These are phyloP conservation scores for Casuarius casuarius DNA, from an alignment of 2,113 vertebrate species.

Conservation along the genomic window DNA sequence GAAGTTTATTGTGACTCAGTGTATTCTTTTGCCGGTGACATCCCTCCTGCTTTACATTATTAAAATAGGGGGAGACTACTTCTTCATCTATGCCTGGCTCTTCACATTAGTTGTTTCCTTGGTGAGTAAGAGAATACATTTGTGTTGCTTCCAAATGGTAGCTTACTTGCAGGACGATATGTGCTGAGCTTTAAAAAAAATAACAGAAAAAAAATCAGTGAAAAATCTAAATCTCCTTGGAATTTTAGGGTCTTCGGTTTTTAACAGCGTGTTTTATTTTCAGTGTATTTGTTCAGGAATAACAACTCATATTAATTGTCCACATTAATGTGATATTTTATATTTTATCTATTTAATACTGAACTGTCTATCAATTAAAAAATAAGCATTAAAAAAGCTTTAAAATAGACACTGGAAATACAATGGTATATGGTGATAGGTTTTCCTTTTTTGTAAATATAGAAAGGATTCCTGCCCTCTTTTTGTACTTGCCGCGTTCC, in stretches of 20 bases:
- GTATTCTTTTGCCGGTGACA: conserved; percentile 95
- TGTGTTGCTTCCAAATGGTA: not conserved
- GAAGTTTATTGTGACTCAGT: conserved; percentile 97
- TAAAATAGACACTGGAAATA: not conserved
- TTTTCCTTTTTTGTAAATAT: not conserved
- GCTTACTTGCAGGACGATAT: not conserved
- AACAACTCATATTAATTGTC: not conserved
- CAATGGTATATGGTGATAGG: not conserved
- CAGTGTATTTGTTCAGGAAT: not conserved
- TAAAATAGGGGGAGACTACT: conserved; percentile 98
- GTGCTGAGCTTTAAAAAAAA: not conserved
- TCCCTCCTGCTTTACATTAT: conserved; percentile 97
- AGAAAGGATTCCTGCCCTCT: not conserved
- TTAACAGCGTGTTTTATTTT: not conserved
- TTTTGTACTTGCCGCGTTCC: not conserved
- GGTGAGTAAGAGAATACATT: conserved; percentile 81
- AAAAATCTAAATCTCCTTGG: not conserved
- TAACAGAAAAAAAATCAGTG: not conserved
- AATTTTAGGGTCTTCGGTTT: not conserved
- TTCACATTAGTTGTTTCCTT: conserved; percentile 94
- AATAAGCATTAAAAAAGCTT: not conserved
- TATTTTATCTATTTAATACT: not conserved
- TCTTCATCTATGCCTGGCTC: conserved; percentile 99
- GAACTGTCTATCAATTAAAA: not conserved
- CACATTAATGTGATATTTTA: not conserved